phyloP scores from a whole-genome alignment of 2,888 invertebrate species.

The Agrotis ipsilon region DNA sequence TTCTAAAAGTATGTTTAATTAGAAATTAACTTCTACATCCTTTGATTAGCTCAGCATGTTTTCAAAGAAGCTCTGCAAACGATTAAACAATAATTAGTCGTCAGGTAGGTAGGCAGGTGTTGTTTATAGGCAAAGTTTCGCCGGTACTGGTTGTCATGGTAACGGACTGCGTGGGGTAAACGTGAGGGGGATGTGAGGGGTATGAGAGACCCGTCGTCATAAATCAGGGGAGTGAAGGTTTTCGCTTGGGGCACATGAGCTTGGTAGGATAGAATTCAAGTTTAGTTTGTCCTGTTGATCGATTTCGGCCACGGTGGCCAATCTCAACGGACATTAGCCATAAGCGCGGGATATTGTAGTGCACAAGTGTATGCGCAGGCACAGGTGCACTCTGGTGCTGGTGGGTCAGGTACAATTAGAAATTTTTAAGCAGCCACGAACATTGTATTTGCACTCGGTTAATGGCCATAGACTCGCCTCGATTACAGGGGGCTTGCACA shows the following conservation, averaged over 20 bases:
- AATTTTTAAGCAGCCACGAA: too few species aligned
- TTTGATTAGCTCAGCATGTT: constrained; percentile 54
- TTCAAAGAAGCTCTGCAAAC: constrained; percentile 46
- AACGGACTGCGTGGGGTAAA: constrained; percentile 38
- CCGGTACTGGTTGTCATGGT: constrained; percentile 37
- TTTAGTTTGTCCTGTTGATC: not conserved
- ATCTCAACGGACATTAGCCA: too few species aligned
- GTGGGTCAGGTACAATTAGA: too few species aligned
- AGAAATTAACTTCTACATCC: constrained; percentile 30
- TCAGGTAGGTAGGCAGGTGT: constrained; percentile 61
- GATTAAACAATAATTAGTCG: constrained; percentile 67
- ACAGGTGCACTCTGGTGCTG: too few species aligned
- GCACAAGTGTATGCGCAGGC: too few species aligned
- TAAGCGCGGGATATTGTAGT: too few species aligned
- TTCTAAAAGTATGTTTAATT: constrained; percentile 21
- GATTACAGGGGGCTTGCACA: too few species aligned
- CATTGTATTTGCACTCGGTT: too few species aligned
- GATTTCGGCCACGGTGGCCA: too few species aligned
- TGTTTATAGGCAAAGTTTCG: constrained; percentile 62
- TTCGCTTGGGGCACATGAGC: not conserved
- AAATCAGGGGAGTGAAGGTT: constrained; percentile 21
- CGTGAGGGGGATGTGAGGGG: constrained; percentile 17
- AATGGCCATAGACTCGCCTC: too few species aligned
- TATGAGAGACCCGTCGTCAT: constrained; percentile 39
- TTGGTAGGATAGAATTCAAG: not conserved